These are phyloP conservation scores for Petroica traversi DNA, from an alignment of 2,113 vertebrate genomes.

Conservation along the genomic window DNA sequence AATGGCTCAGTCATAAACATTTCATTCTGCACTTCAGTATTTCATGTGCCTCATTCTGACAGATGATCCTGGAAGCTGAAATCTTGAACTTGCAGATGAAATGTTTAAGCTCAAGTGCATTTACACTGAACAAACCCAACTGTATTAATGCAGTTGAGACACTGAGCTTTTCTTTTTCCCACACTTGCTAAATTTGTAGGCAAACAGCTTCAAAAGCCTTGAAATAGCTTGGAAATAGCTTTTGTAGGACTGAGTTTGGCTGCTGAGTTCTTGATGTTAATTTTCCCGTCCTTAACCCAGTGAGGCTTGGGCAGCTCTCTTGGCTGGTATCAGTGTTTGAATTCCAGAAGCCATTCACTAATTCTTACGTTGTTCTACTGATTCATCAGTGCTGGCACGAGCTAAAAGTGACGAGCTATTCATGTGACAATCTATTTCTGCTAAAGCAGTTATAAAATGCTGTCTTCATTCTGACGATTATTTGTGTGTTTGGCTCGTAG, in stretches of 20 bases:
- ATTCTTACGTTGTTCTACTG: background rate
- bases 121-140: background rate
- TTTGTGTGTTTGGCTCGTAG: background rate
- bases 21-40: background rate
- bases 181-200: background rate
- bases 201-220: background rate
- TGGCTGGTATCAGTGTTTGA: background rate
- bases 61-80: background rate
- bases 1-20: background rate
- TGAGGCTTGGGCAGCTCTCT: background rate
- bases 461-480: background rate
- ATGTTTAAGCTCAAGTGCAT: background rate
- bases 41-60: background rate
- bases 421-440: constrained; percentile 7
- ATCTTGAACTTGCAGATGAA: background rate
- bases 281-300: background rate
- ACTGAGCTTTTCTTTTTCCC: background rate
- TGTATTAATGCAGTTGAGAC: background rate
- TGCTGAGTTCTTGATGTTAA: background rate
- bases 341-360: background rate
- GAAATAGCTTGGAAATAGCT: background rate
- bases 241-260: background rate
- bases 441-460: background rate
- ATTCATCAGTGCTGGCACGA: background rate
- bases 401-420: background rate